These are phyloP conservation scores for Strix aluco DNA, from an alignment of 2,113 vertebrate genomes.

Conservation along the genomic window DNA sequence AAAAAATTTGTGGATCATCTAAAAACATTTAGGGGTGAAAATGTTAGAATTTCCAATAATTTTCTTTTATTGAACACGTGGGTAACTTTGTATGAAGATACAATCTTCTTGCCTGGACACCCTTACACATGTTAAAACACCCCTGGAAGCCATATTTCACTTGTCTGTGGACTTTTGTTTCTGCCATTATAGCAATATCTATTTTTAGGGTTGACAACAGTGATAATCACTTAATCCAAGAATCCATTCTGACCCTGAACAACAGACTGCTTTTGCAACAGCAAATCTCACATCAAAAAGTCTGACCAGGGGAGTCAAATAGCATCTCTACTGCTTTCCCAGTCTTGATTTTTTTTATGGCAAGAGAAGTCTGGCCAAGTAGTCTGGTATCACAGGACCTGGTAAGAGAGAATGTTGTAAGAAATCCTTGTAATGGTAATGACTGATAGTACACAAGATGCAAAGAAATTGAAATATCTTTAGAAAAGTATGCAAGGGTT, in stretches of 20 bases:
- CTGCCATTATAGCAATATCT: neutral
- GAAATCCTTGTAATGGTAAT: neutral
- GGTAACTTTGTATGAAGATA: neutral
- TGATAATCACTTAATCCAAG: constrained; percentile 57
- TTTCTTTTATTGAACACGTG: neutral
- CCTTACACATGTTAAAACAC: neutral
- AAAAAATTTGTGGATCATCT: neutral
- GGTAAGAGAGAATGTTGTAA: neutral
- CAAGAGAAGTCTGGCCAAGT: neutral
- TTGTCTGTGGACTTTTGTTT: neutral
- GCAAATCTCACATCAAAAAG: neutral
- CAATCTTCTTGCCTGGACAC: neutral
- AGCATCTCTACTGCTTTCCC: neutral
- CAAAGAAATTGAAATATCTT: neutral
- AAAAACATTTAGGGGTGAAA: rapidly evolving
- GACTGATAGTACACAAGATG: neutral
- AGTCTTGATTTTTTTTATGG: neutral
- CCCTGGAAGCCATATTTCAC: neutral
- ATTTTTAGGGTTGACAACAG: constrained; percentile 26
- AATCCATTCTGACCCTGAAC: constrained; percentile 19
- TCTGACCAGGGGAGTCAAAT: neutral
- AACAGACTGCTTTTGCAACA: neutral
- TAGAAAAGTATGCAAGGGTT: neutral
- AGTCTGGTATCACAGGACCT: neutral
- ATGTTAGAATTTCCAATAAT: neutral